Percentiles rank a stretch among this genome's conserved stretches.
phyloP scores from a whole-genome alignment of 1,140 invertebrate genomes.

The Sycobia sp. region DNA sequence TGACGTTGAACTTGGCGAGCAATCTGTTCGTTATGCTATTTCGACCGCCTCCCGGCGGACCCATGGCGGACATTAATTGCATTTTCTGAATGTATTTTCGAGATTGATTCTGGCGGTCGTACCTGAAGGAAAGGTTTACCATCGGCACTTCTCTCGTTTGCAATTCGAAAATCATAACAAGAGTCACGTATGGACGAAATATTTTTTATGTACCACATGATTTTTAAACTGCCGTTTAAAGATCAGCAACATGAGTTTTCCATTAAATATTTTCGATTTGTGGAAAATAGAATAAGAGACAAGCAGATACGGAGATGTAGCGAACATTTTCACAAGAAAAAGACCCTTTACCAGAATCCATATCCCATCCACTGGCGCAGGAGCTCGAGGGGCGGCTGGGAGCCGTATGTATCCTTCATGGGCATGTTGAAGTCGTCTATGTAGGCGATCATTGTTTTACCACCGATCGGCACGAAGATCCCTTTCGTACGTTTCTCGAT shows the following conservation, averaged over 20 bases:
- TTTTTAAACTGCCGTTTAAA: too few relatives aligned
- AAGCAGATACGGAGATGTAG: neutral
- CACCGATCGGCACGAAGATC: slow-evolving; percentile 75
- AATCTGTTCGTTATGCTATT: slow-evolving; percentile 77
- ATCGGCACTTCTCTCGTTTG: neutral
- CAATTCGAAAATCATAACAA: too few relatives aligned
- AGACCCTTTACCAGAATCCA: slow-evolving; percentile 72
- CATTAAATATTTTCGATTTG: neutral
- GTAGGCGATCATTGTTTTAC: slow-evolving; percentile 80
- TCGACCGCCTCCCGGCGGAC: slow-evolving; percentile 80
- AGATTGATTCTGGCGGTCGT: slow-evolving; percentile 74
- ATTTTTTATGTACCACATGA: too few relatives aligned
- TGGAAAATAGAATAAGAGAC: too few relatives aligned
- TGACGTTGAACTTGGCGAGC: slow-evolving; percentile 77
- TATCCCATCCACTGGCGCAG: slow-evolving; percentile 86
- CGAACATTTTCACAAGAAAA: neutral
- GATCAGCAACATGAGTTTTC: neutral
- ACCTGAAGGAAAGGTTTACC: slow-evolving; percentile 55
- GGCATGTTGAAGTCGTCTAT: slow-evolving; percentile 93
- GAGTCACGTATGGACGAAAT: too few relatives aligned
- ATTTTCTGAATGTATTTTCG: slow-evolving; percentile 75
- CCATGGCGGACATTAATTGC: slow-evolving; percentile 78
- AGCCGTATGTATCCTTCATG: slow-evolving; percentile 82
- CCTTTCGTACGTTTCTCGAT: slow-evolving; percentile 85
- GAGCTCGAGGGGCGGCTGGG: slow-evolving; percentile 83